Percentiles rank a stretch among this genome's conserved stretches.
Evolutionary conservation across 2,888 invertebrate species (phyloP).

Genomic region (Eustalomyia histrio): DNA sequence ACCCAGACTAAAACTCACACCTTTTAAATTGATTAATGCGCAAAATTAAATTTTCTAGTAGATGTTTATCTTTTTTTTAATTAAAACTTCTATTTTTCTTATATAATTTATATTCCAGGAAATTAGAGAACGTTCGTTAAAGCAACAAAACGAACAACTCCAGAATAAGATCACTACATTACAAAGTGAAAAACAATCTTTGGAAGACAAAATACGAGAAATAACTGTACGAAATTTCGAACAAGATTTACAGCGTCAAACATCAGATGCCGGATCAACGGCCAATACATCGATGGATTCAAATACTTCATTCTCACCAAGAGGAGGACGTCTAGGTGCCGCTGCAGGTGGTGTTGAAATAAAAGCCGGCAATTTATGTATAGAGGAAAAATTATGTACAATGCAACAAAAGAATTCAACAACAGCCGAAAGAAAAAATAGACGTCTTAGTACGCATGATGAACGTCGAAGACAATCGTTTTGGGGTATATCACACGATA

Average conservation of each 20-base stretch:
- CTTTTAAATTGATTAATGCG: too few species aligned
- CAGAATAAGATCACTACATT: constrained; percentile 24
- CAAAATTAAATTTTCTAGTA: too few species aligned
- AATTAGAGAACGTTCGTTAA: constrained; percentile 36
- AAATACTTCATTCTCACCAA: constrained; percentile 34
- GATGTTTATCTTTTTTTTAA: too few species aligned
- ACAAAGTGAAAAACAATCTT: constrained; percentile 16
- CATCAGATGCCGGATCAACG: constrained; percentile 14
- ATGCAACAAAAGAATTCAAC: constrained; percentile 63
- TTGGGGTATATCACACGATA: constrained; percentile 71
- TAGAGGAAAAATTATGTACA: constrained; percentile 67
- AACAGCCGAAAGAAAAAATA: constrained; percentile 71
- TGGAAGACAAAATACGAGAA: constrained; percentile 52
- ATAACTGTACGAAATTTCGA: constrained; percentile 50
- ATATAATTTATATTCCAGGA: constrained; percentile 16
- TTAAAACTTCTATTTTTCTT: neutral
- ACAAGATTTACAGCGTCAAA: constrained; percentile 50
- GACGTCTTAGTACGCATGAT: constrained; percentile 75
- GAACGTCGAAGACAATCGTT: constrained; percentile 73
- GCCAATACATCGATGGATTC: constrained; percentile 42
- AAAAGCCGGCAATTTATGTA: constrained; percentile 55
- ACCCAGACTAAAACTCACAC: too few species aligned
- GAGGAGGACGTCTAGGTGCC: constrained; percentile 37
- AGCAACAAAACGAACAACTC: constrained; percentile 24
- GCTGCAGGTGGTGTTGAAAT: constrained; percentile 6